Evolutionary conservation across 2,113 vertebrate species (phyloP).

Genomic region (Atlantisia rogersi): DNA sequence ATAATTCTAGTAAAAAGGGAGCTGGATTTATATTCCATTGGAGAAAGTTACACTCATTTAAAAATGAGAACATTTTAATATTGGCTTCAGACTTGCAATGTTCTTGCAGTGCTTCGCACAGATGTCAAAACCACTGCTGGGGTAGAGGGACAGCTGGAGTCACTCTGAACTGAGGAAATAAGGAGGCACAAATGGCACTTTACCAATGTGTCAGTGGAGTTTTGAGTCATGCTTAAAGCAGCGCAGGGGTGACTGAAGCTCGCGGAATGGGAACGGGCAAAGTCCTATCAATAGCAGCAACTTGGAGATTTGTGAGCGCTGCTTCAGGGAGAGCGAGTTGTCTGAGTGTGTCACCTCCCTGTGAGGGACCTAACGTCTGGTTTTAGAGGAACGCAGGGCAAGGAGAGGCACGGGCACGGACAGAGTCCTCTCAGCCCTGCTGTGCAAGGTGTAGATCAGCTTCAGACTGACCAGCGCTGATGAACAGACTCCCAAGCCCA

Average conservation of each 20-base stretch:
- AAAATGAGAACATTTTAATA: neutral
- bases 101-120: neutral
- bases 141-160: neutral
- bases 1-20: neutral
- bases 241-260: neutral
- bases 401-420: neutral
- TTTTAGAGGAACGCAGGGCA: accelerated
- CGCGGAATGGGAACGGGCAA: neutral
- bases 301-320: neutral
- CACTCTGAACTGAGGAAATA: neutral
- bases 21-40: neutral
- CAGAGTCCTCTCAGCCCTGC: accelerated
- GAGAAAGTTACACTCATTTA: neutral
- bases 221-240: neutral
- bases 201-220: neutral
- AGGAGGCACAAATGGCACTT: neutral
- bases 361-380: accelerated
- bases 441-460: neutral
- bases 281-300: neutral
- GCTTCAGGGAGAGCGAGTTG: neutral
- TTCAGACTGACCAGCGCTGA: accelerated
- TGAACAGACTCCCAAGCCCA: neutral
- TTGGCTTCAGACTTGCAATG: neutral
- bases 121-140: neutral
- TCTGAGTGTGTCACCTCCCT: neutral